Evolutionary conservation across 2,797 vertebrate genomes (phyloP), one percentile per base, ranked within the genome.

Genomic region (Carduelis carduelis): DNA sequence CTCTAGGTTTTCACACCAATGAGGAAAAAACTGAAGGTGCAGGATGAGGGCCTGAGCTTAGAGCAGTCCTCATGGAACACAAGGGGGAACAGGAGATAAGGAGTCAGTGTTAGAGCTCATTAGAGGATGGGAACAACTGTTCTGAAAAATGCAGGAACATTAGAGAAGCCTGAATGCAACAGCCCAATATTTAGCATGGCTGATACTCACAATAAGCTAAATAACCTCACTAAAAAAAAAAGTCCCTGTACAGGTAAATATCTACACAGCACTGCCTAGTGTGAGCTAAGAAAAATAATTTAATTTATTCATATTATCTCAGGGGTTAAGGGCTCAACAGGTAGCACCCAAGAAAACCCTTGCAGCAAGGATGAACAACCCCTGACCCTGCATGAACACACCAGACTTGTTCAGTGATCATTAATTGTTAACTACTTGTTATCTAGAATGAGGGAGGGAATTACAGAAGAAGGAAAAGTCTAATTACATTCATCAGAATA

Each of bases 71-170:
- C 32, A 30, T 11, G 30, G 59, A 80, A 57, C n/a, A 53, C 19
- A 52, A 43, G 11, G 22, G n/a, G 13, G 28, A 88, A 55, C 3
- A 6, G n/a, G 9, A 70, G 24, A 65, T 32, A 69, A 63, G 1
- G 8, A 70, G 23, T 11, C 0, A 0, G 15, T 39, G 12, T 47
- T 27, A 55, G 4, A 60, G 35, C 28, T 71, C 2, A 1, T 8
- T 34, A 18, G 37, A 86, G 20, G 7, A 43, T 46, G 32, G 57
- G 1, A 50, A 18, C 20, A 52, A 32, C 8, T 60, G n/a, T 32
- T 56, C n/a, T 39, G 1, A 80, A 87, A 52, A 75, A 57, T 1
- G 2, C 2, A 71, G 26, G 55, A 23, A 47, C 6, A 5, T 21
- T 8, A 68, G 44, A 52, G 24, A 63, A 83, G 28, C 44, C 56